phyloP scores from a whole-genome alignment of 2,113 vertebrate genomes.

The Camarhynchus parvulus region DNA sequence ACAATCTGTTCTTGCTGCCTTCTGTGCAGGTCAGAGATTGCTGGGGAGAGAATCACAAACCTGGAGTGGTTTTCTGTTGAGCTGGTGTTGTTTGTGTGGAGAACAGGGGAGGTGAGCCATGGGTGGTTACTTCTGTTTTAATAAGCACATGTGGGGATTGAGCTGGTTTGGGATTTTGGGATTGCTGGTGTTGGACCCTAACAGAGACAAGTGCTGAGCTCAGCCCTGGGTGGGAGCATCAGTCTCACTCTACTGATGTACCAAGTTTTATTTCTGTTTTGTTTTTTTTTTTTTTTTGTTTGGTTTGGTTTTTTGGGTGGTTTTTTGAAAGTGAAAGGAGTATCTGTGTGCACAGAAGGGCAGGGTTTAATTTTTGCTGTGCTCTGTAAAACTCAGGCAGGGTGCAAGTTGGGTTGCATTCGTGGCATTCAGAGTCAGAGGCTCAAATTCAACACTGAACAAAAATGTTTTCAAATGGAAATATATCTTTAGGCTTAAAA shows the following conservation, averaged over 20 bases:
- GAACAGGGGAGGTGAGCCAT: background rate
- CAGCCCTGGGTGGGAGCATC: background rate
- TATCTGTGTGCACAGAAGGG: background rate
- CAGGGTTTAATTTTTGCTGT: background rate
- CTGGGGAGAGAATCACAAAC: background rate
- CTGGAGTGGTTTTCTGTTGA: background rate
- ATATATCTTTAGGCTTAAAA: background rate
- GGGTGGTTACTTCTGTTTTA: background rate
- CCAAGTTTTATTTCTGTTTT: too few relatives aligned
- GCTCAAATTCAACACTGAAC: background rate
- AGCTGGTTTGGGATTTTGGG: background rate
- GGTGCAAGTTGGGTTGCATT: background rate
- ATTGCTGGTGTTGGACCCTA: background rate
- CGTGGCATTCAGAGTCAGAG: background rate
- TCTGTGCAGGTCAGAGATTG: background rate
- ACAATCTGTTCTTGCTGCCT: background rate
- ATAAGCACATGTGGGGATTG: background rate
- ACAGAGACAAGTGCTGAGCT: background rate
- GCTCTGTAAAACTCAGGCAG: background rate
- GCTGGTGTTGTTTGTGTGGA: background rate
- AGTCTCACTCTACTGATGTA: background rate
- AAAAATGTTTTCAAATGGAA: background rate
- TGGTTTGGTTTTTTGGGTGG: too few relatives aligned
- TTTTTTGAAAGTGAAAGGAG: background rate
- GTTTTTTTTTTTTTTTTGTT: too few relatives aligned